Percentiles rank a stretch among this genome's conserved stretches.
phyloP scores from a whole-genome alignment of 1,140 invertebrate species.

The Drosophila seguyi region DNA sequence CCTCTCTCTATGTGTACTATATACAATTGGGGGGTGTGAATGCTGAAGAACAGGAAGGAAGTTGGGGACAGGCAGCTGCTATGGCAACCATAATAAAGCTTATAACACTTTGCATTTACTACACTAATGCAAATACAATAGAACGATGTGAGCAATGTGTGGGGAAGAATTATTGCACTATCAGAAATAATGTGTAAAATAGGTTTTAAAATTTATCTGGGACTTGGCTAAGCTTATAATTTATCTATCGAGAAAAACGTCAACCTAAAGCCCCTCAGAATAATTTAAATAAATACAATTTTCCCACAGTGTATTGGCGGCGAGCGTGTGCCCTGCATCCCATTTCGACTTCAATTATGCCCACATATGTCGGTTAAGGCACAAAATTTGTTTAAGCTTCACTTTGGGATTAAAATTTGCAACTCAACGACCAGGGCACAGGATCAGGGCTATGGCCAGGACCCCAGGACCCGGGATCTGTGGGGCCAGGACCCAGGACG shows the following conservation, averaged over 20 bases:
- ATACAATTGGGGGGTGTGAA: slow-evolving; percentile 10
- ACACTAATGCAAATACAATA: slow-evolving; percentile 83
- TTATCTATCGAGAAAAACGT: background rate
- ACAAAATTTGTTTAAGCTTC: slow-evolving; percentile 81
- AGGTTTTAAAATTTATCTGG: background rate
- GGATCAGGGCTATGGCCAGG: slow-evolving; percentile 23
- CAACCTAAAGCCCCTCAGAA: too few species aligned
- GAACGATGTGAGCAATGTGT: slow-evolving; percentile 16
- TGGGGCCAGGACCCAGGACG: slow-evolving; percentile 3
- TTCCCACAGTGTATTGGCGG: slow-evolving; percentile 10
- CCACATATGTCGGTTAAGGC: slow-evolving; percentile 68
- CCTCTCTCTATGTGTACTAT: slow-evolving; percentile 2
- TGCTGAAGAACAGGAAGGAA: background rate
- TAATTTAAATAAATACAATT: background rate
- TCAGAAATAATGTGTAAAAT: background rate
- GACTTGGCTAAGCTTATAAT: background rate
- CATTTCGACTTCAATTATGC: slow-evolving; percentile 72
- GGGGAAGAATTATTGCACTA: slow-evolving; percentile 1
- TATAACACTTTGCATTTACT: slow-evolving; percentile 83
- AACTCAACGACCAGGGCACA: slow-evolving; percentile 38
- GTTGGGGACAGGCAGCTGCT: slow-evolving; percentile 22
- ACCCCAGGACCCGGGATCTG: background rate
- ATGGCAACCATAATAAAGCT: slow-evolving; percentile 77
- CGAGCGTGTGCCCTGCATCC: slow-evolving; percentile 21
- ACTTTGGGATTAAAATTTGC: slow-evolving; percentile 77